These are phyloP conservation scores for Microcebus murinus DNA, from an alignment of 2,113 vertebrate genomes.

Conservation along the genomic window DNA sequence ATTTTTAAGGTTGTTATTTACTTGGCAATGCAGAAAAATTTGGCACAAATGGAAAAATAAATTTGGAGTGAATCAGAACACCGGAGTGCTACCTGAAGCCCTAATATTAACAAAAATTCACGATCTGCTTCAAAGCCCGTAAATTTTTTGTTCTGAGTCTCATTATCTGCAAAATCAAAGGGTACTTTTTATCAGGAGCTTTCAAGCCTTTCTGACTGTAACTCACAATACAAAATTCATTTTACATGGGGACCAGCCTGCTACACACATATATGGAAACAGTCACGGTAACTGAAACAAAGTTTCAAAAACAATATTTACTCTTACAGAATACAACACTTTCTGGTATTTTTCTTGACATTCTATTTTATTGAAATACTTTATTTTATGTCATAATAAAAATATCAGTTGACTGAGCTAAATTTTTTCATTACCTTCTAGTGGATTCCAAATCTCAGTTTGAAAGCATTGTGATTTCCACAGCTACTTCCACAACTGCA, in stretches of 20 bases:
- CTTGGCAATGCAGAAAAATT: not conserved
- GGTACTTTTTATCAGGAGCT: not conserved
- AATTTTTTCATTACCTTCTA: not conserved
- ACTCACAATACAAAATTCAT: not conserved
- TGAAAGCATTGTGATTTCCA: not conserved
- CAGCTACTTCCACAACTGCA: not conserved
- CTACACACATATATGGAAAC: not conserved
- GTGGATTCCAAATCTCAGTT: not conserved
- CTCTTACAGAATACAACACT: not conserved
- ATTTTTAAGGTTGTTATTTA: not conserved
- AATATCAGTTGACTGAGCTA: not conserved
- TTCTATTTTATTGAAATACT: not conserved
- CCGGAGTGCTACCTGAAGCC: not conserved
- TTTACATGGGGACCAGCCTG: not conserved
- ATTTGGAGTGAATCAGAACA: not conserved
- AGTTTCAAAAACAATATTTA: not conserved
- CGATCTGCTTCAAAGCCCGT: not conserved
- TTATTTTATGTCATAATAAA: constrained; percentile 14
- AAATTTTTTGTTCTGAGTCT: not conserved
- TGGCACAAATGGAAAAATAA: not conserved
- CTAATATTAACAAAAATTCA: constrained; percentile 41
- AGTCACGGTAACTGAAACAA: not conserved
- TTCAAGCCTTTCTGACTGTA: not conserved
- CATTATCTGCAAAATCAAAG: not conserved
- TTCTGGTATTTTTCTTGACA: not conserved